Base-by-base conservation (phyloP, 2,888 invertebrate species). In the Tipula unca region DNA sequence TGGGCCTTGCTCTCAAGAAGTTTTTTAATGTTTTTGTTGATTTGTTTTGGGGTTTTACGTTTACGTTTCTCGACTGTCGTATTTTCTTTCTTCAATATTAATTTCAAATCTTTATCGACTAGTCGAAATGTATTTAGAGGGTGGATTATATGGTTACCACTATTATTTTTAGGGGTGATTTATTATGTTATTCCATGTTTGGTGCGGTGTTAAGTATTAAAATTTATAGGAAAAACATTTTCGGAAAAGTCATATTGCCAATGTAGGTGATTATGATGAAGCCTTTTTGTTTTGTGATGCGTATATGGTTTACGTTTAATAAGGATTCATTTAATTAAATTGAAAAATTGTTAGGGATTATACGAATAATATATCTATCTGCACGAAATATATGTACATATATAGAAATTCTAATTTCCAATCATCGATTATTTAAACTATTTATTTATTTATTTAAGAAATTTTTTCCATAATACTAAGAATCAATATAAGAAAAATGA, bases 91-190 rank as follows among this genome's bases (percentile, higher is more conserved):
- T 69, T 69, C 69, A 69, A 69, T 69, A 69, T 69, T 69, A 25
- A 69, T 69, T 69, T 69, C 69, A 25, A 69, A 25, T 69, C 69
- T 69, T 69, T 69, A 69, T 69, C 69, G 20, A 69, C 10, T 69
- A 69, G 69, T 69, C 69, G 69, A 69, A 69, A 69, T 69, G 69
- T 69, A 10, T 69, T 69, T 69, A 69, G 69, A 69, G 69, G 69
- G 69, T 69, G 69, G 69, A 69, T 69, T 69, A 69, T 69, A 69
- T 69, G 69, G 69, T 69, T 69, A 69, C 69, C 69, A 69, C 69
- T 69, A 69, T 69, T 69, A 69, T 69, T 48, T n/a, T 48, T 69
- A 69, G 69, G 48, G 69, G 69, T 69, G 69, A 69, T 69, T 69
- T 69, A 69, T 69, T 69, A 69, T 69, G 10, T 69, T 69, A 69